Base-by-base conservation (phyloP, 1,140 invertebrate genomes). In the Spodoptera litura region DNA sequence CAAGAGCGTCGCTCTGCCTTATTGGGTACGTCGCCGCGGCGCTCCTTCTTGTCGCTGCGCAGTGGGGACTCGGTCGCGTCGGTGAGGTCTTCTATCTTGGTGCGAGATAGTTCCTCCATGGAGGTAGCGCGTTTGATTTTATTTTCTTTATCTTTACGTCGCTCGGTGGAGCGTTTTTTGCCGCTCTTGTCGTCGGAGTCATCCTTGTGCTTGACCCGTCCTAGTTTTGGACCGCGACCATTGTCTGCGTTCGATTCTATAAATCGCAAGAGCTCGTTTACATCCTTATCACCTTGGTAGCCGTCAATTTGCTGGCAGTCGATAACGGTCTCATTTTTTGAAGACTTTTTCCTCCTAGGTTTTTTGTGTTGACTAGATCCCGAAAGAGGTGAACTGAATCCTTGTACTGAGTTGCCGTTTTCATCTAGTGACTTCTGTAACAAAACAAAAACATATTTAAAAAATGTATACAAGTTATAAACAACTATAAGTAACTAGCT, bases 21-120 rank as follows among this genome's bases (percentile, higher is more conserved):
- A 77, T 85, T 78, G 68, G 83, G 86, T 61, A 61, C 61, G 73
- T 72, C 76, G 78, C 78, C 73, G 25, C 78, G 80, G 13, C 78
- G 80, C 27, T 82, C 81, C 71, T 78, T 77, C 83, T 80, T 81
- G 35, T 74, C 77, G 58, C 78, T 62, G 49, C 81, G 84, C 56
- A 81, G 64, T 15, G 73, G 83, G 58, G 81, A 74, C 72, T 80
- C 79, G 38, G 86, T 75, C 81, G 80, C 94, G 62, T 92, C 92
- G 10, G 96, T 96, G 62, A 97, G 93, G 87, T 97, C 96, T 84
- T 96, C 96, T 25, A 97, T 90, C 91, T 96, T 97, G 12, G 96
- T 96, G 71, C 96, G 96, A 2, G 96, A 96, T 78, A 97, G 96
- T 90, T 97, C 97, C 89, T 97, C 97, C 51, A 97, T 88, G 11